Percentiles rank a stretch among this genome's conserved stretches.
These are phyloP conservation scores for Drosophila funebris DNA, from an alignment of 1,140 invertebrate genomes.

Conservation along the genomic window DNA sequence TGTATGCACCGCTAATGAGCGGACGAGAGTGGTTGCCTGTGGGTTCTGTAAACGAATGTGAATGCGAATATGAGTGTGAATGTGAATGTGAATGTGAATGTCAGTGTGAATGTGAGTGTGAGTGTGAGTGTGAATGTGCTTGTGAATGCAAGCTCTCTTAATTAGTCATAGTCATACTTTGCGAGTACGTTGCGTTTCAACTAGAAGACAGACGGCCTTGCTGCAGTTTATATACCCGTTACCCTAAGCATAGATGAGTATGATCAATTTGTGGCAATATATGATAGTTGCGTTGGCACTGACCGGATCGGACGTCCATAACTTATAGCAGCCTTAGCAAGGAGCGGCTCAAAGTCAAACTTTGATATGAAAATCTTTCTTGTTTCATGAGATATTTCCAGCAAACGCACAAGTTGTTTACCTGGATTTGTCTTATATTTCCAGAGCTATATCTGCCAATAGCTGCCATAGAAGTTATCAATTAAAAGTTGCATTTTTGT, in stretches of 20 bases:
- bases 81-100: background rate
- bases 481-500: too few species aligned
- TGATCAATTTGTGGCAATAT: background rate
- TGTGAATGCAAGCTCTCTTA: constrained; percentile 48
- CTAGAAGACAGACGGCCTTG: constrained; percentile 9
- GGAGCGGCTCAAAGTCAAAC: too few species aligned
- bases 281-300: too few species aligned
- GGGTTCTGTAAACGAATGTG: background rate
- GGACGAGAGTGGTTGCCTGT: constrained; percentile 4
- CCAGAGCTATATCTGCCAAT: too few species aligned
- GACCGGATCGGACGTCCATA: too few species aligned
- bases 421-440: too few species aligned
- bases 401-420: too few species aligned
- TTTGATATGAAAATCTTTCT: too few species aligned
- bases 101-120: background rate
- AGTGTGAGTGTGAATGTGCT: background rate
- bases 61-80: background rate
- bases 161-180: constrained; percentile 74
- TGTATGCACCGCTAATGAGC: constrained; percentile 47
- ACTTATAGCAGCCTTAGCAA: too few species aligned
- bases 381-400: too few species aligned
- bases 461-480: too few species aligned
- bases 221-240: background rate
- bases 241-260: background rate
- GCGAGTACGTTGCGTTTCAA: background rate